Evolutionary conservation across 2,797 vertebrate species (phyloP).

Genomic region (Carduelis carduelis): DNA sequence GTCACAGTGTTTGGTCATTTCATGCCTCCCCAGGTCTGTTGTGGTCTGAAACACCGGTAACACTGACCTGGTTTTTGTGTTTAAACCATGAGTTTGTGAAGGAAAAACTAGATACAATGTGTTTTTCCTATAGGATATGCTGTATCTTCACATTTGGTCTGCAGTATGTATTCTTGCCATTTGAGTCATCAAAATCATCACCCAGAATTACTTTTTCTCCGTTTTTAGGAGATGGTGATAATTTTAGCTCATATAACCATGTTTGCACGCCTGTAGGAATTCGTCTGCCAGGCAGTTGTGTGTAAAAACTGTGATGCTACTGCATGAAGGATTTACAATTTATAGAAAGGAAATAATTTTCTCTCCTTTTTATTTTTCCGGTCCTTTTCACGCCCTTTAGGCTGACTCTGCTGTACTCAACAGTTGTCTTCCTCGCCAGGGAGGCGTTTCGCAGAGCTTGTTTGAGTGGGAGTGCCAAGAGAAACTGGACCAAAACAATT

Average conservation of each 20-base stretch:
- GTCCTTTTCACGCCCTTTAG: conserved; percentile 39
- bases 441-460: conserved; percentile 95
- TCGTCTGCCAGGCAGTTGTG: not conserved
- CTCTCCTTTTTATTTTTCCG: not conserved
- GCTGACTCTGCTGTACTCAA: conserved; percentile 90
- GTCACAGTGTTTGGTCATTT: not conserved
- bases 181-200: fast-evolving
- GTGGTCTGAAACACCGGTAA: not conserved
- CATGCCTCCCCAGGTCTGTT: not conserved
- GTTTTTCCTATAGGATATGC: fast-evolving
- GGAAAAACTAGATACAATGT: fast-evolving
- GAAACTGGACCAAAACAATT: conserved; percentile 90
- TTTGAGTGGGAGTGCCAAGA: conserved; percentile 82
- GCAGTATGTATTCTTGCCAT: fast-evolving
- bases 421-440: conserved; percentile 89
- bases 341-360: not conserved
- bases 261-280: fast-evolving
- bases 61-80: fast-evolving
- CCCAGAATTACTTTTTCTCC: fast-evolving
- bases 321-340: not conserved
- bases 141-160: fast-evolving
- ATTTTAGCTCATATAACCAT: fast-evolving
- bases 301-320: not conserved
- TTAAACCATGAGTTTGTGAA: not conserved
- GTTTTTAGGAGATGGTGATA: not conserved